Evolutionary conservation across 2,888 invertebrate genomes (phyloP).

Genomic region (Caenorhabditis zanzibari): DNA sequence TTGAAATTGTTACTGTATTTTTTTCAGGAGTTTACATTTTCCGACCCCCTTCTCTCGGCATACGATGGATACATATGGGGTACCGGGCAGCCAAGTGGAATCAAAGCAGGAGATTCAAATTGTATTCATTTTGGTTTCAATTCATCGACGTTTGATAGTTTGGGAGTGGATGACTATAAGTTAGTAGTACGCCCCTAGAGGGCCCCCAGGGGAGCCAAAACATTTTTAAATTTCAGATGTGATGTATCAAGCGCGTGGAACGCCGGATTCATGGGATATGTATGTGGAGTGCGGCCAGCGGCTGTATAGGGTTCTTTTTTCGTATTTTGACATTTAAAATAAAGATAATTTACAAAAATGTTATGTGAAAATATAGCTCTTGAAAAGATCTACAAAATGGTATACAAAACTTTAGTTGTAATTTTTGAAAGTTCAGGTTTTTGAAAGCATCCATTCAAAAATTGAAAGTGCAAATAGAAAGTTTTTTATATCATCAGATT

Average conservation of each 20-base stretch:
- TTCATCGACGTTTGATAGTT: not conserved
- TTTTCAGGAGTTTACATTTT: constrained; percentile 36
- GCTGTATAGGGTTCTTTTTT: not conserved
- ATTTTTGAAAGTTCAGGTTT: too few relatives aligned
- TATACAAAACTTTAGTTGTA: too few relatives aligned
- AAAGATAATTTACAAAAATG: too few relatives aligned
- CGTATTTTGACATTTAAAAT: too few relatives aligned
- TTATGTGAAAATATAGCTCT: too few relatives aligned
- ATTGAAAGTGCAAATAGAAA: too few relatives aligned
- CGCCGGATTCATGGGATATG: not conserved
- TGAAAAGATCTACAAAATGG: too few relatives aligned
- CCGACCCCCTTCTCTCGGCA: constrained; percentile 21
- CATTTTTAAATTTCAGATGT: constrained; percentile 8
- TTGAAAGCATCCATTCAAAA: too few relatives aligned
- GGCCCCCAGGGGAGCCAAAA: too few relatives aligned
- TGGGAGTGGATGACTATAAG: constrained; percentile 22
- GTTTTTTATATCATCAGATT: too few relatives aligned
- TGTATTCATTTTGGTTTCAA: constrained; percentile 9
- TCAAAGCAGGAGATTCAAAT: not conserved
- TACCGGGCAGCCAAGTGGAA: constrained; percentile 11
- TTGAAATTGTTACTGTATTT: too few relatives aligned
- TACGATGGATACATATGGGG: constrained; percentile 31
- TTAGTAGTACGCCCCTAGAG: too few relatives aligned
- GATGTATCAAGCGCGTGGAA: not conserved
- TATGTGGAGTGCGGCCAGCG: constrained; percentile 13